Conservation (phyloP, 1,140 invertebrate genomes). For the Zaprionus capensis region DNA sequence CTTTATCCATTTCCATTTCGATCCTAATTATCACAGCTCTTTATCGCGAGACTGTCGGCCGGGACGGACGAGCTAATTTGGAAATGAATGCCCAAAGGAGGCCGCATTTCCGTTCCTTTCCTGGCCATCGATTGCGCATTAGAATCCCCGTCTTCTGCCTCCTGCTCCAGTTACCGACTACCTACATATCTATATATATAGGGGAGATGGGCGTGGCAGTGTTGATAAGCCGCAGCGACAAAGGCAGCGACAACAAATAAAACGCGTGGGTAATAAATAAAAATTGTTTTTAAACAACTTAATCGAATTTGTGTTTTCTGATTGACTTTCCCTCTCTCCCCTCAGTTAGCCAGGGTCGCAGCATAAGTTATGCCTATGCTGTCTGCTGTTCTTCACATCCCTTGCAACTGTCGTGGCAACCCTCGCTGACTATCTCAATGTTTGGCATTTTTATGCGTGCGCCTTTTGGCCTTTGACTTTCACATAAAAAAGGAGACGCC, state of each 20-base stretch:
- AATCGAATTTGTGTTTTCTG: constrained; percentile 80
- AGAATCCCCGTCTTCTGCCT: neutral
- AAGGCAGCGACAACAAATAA: constrained; percentile 55
- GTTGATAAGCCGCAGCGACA: constrained; percentile 53
- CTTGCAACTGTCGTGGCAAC: neutral
- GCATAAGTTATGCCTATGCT: neutral
- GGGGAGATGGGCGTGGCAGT: constrained; percentile 5
- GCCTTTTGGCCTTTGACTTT: constrained; percentile 79
- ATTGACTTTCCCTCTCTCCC: constrained; percentile 54
- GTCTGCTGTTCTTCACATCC: too few species aligned
- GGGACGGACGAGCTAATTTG: constrained; percentile 61
- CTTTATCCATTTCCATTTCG: constrained; percentile 51
- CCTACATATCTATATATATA: neutral
- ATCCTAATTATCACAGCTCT: constrained; percentile 74
- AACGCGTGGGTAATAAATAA: constrained; percentile 73
- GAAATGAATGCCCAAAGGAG: constrained; percentile 51
- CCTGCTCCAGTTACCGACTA: neutral
- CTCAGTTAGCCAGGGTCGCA: constrained; percentile 7
- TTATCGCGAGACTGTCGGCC: constrained; percentile 64
- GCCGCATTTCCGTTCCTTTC: constrained; percentile 57
- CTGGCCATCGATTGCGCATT: constrained; percentile 43
- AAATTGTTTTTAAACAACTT: constrained; percentile 83
- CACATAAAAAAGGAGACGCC: constrained; percentile 73
- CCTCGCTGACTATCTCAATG: constrained; percentile 53
- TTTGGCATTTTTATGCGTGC: constrained; percentile 65